Evolutionary conservation across 2,113 vertebrate species (phyloP).

Genomic region (Perca schrenkii): DNA sequence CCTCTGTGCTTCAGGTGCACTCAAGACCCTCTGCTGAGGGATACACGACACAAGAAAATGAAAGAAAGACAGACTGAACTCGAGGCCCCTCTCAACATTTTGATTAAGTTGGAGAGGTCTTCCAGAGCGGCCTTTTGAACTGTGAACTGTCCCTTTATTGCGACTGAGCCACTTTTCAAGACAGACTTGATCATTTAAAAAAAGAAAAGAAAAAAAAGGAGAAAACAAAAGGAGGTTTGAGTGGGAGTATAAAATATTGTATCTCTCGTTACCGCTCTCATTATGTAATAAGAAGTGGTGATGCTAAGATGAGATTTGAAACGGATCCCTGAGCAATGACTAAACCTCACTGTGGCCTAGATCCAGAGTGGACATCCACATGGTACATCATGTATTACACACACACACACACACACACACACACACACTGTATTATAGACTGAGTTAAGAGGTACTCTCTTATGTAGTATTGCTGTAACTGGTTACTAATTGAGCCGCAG

Average conservation of each 20-base stretch:
- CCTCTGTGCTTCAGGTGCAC: constrained; percentile 83
- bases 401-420: constrained; percentile 6
- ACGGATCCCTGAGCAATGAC: constrained; percentile 58
- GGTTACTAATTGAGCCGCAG: constrained; percentile 71
- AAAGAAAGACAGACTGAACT: constrained; percentile 56
- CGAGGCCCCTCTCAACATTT: constrained; percentile 53
- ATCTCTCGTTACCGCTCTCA: constrained; percentile 24
- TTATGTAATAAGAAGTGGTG: constrained; percentile 61
- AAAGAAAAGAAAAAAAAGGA: not conserved
- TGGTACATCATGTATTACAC: constrained; percentile 51
- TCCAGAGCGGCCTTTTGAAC: constrained; percentile 80
- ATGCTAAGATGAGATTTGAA: constrained; percentile 68
- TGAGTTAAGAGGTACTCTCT: constrained; percentile 56
- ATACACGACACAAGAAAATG: not conserved
- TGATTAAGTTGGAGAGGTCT: constrained; percentile 65
- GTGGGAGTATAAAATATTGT: not conserved
- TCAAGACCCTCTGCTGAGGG: constrained; percentile 86
- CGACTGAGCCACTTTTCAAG: constrained; percentile 68
- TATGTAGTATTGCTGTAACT: constrained; percentile 71
- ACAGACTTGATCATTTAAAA: constrained; percentile 6
- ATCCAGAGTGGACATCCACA: constrained; percentile 42
- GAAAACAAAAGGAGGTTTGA: constrained; percentile 10
- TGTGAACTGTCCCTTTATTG: constrained; percentile 73
- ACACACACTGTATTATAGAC: constrained; percentile 74
- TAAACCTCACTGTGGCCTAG: constrained; percentile 63